A percentile compares a stretch with the other conserved stretches of the same genome.
Evolutionary conservation across 2,888 invertebrate genomes (phyloP).

Genomic region (Archips xylosteana): DNA sequence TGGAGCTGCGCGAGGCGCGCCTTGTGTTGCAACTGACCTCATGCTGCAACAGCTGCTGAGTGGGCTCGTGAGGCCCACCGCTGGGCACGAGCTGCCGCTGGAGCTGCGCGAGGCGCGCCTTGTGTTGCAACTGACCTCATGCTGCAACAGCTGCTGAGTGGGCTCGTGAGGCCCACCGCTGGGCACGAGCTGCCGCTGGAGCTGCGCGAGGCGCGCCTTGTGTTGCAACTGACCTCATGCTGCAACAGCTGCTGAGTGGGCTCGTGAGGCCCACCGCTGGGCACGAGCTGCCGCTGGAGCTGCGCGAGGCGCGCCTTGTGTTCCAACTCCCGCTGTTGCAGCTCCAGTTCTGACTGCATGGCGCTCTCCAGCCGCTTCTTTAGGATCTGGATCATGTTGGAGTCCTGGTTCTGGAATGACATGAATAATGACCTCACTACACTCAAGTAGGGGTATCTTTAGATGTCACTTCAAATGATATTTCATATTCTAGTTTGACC

Average conservation of each 20-base stretch:
- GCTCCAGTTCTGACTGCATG: slow-evolving; percentile 87
- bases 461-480: no score
- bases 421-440: background rate
- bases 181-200: slow-evolving; percentile 59
- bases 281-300: slow-evolving; percentile 60
- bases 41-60: slow-evolving; percentile 50
- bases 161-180: slow-evolving; percentile 41
- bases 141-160: slow-evolving; percentile 49
- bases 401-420: slow-evolving; percentile 85
- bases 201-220: slow-evolving; percentile 68
- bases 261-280: slow-evolving; percentile 36
- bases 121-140: slow-evolving; percentile 80
- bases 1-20: slow-evolving; percentile 73
- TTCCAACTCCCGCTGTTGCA: slow-evolving; percentile 85
- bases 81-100: slow-evolving; percentile 54
- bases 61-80: slow-evolving; percentile 40
- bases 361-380: slow-evolving; percentile 87
- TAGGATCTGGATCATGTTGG: slow-evolving; percentile 88
- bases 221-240: slow-evolving; percentile 75
- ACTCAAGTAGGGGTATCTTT: no score
- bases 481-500: no score
- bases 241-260: slow-evolving; percentile 50
- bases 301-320: slow-evolving; percentile 75
- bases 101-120: slow-evolving; percentile 72
- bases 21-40: slow-evolving; percentile 81